Evolutionary conservation across 2,113 vertebrate genomes (phyloP), one percentile per base, ranked within the genome.

Genomic region (Syrmaticus mikado): DNA sequence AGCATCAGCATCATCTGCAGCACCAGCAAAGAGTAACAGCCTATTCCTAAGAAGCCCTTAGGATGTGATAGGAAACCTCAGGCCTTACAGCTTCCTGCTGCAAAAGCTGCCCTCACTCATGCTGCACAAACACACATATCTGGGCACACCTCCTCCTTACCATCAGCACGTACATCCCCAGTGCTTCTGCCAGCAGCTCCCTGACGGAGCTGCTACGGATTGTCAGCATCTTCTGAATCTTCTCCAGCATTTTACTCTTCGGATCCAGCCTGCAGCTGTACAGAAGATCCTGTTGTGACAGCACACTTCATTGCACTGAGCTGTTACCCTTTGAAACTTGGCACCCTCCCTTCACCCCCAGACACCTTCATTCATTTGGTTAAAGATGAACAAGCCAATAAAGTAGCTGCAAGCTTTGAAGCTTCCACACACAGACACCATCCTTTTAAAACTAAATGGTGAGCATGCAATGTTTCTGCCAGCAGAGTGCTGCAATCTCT

Each of bases 111-210:
- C 13, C 3, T 46, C 57, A 46, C 40, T 27, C 5, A 0, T 32
- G 40, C 45, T 55, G 5, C 50, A 15, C 58, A 55, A 9, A 75
- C 46, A 72, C 1, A 2, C 27, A 40, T 4, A 3, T 24, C 22
- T 74, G 32, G 32, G 19, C 28, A 34, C 18, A 1, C 50, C 11
- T 77, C 3, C 32, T 89, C 20, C 97, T 97, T 96, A 98, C 98
- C 98, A 98, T 98, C 96, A 99, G 96, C 64, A 98, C 92, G 90
- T 97, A 99, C 2, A 97, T 98, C 93, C 97, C 97, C 50, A 99
- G 97, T 0, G 91, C 90, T 96, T 98, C 98, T 73, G 98, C 98
- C 43, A 99, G 93, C 89, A 97, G 92, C 80, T 98, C 91, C 16
- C 97, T 97, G 55, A 98, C 1, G 15, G 87, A 25, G 64, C 46